These are phyloP conservation scores for Diabrotica undecimpunctata DNA, from an alignment of 1,140 invertebrate species.

Conservation along the genomic window DNA sequence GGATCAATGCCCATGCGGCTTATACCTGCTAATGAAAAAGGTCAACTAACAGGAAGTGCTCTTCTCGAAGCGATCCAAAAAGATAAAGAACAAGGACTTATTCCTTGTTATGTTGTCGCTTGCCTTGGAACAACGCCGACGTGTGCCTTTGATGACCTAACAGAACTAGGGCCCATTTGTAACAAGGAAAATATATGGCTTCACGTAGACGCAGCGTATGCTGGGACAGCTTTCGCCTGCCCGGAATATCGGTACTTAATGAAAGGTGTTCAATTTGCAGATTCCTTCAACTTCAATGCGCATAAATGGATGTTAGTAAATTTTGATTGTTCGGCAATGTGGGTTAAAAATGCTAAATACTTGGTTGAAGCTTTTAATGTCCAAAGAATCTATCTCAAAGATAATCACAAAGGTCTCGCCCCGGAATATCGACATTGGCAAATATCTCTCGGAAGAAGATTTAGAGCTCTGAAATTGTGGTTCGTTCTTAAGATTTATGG, in stretches of 20 bases:
- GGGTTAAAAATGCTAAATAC: constrained; percentile 78
- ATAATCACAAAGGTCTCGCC: constrained; percentile 63
- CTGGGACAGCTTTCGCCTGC: constrained; percentile 85
- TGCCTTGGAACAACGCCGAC: constrained; percentile 90
- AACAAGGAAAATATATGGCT: constrained; percentile 75
- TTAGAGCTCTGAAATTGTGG: constrained; percentile 93
- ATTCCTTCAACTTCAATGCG: constrained; percentile 88
- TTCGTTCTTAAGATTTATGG: constrained; percentile 86
- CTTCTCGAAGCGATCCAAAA: constrained; percentile 71
- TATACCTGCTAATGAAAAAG: constrained; percentile 70
- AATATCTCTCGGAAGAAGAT: constrained; percentile 86
- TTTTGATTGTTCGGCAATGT: constrained; percentile 89
- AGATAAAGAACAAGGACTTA: constrained; percentile 67
- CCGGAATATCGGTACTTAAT: constrained; percentile 82
- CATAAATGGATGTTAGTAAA: constrained; percentile 94
- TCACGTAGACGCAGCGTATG: constrained; percentile 87
- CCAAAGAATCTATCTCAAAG: constrained; percentile 84
- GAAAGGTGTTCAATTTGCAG: constrained; percentile 75
- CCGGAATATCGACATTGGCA: constrained; percentile 96
- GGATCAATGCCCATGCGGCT: constrained; percentile 79
- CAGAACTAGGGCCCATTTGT: constrained; percentile 78
- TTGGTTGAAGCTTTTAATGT: constrained; percentile 88
- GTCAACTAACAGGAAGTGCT: constrained; percentile 66
- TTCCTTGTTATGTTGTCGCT: constrained; percentile 78
- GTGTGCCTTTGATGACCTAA: constrained; percentile 86